These are phyloP conservation scores for Penaeus indicus DNA, from an alignment of 1,140 invertebrate species.

Conservation along the genomic window DNA sequence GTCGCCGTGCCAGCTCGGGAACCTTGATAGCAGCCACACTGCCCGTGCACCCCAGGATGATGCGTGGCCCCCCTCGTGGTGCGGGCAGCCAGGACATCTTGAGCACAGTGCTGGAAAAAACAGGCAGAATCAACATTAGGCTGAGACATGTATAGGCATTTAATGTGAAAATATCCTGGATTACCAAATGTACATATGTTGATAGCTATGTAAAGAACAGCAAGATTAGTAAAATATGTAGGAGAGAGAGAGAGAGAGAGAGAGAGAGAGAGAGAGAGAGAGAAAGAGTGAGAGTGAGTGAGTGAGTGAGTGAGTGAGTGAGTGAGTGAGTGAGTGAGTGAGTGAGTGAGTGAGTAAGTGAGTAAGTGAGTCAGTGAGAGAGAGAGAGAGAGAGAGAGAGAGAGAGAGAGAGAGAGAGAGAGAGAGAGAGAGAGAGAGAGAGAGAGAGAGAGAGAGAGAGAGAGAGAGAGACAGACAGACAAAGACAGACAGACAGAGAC, in stretches of 20 bases:
- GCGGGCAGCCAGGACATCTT: constrained; percentile 37
- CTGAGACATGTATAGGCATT: neutral
- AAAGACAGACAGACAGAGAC: no score
- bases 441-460: no score
- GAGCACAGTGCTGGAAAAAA: neutral
- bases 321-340: neutral
- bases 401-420: no score
- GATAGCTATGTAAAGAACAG: constrained; percentile 19
- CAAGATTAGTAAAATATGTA: constrained; percentile 32
- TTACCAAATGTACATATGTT: neutral
- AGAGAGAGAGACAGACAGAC: no score
- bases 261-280: no score
- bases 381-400: no score
- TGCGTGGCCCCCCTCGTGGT: constrained; percentile 67
- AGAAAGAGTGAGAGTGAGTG: no score
- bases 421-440: no score
- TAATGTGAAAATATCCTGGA: neutral
- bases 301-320: neutral
- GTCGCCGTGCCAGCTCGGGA: constrained; percentile 74
- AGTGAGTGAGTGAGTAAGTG: no score
- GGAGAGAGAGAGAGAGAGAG: neutral
- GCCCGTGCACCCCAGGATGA: constrained; percentile 88
- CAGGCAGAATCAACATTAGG: neutral
- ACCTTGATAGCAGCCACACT: constrained; percentile 93
- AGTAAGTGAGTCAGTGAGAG: no score